Conservation (phyloP, 2,888 invertebrate genomes). For the Hirtodrosophila histrioides region DNA sequence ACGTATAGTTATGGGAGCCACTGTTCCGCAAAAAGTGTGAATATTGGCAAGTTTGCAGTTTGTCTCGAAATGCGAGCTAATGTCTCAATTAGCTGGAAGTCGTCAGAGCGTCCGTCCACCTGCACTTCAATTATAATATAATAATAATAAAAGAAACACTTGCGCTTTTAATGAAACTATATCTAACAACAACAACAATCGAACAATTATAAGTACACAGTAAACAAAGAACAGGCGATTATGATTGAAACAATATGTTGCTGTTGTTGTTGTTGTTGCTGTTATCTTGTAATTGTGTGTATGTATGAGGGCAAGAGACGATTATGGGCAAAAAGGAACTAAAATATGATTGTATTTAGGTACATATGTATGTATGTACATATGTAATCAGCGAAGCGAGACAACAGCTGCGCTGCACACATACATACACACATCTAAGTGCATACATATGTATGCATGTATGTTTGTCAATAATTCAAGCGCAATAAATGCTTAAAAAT, state of each 20-base stretch:
- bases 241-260: constrained; percentile 17
- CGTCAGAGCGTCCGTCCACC: constrained; percentile 8
- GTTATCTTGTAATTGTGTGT: constrained; percentile 30
- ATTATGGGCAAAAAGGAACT: constrained; percentile 47
- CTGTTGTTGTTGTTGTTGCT: constrained; percentile 6
- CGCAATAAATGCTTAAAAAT: constrained; percentile 38
- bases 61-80: constrained; percentile 3
- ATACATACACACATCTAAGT: constrained; percentile 2
- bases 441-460: constrained; percentile 8
- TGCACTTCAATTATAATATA: not conserved
- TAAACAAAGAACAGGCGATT: constrained; percentile 8
- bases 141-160: not conserved
- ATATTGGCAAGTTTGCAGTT: constrained; percentile 1
- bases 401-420: constrained; percentile 58
- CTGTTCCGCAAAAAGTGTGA: not conserved
- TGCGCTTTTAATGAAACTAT: not conserved
- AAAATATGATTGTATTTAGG: constrained; percentile 6
- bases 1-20: no score
- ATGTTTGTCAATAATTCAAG: constrained; percentile 43
- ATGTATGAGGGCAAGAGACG: constrained; percentile 28
- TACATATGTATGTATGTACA: constrained; percentile 2
- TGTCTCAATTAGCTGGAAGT: constrained; percentile 20
- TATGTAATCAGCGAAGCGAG: constrained; percentile 58
- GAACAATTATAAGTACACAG: constrained; percentile 8
- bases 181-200: constrained; percentile 6